A percentile compares a stretch with the other conserved stretches of the same genome.
Evolutionary conservation across 23 tunicate genomes (phyloP).

Genomic region (Trididemnum miniatum): DNA sequence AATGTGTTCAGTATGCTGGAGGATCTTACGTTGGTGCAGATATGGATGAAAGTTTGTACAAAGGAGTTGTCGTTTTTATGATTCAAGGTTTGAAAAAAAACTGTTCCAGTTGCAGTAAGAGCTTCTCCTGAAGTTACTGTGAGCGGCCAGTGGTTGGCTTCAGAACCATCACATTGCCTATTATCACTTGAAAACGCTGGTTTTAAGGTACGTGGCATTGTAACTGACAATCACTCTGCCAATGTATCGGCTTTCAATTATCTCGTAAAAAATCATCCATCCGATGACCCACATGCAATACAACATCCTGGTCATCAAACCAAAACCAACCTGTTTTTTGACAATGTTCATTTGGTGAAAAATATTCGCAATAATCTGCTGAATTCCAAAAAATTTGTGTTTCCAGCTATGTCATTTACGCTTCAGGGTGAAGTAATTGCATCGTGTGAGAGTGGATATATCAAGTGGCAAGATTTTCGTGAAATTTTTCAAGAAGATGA

Average conservation of each 20-base stretch:
- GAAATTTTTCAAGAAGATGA: not conserved
- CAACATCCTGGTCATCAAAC: not conserved
- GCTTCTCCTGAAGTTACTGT: slow-evolving; percentile 13
- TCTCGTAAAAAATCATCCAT: not conserved
- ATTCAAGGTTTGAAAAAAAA: slow-evolving; percentile 7
- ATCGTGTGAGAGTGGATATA: not conserved
- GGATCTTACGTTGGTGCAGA: slow-evolving; percentile 29
- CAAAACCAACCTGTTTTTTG: slow-evolving; percentile 7
- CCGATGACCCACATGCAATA: not conserved
- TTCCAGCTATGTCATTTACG: not conserved
- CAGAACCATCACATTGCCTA: not conserved
- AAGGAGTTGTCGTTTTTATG: slow-evolving; percentile 28
- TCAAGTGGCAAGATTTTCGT: not conserved
- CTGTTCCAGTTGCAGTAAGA: slow-evolving; percentile 13
- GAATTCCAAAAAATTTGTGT: slow-evolving; percentile 27
- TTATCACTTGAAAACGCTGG: not conserved
- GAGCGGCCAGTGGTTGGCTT: slow-evolving; percentile 7
- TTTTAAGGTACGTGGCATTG: slow-evolving; percentile 10
- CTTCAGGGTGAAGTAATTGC: not conserved
- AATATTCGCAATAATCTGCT: slow-evolving; percentile 19
- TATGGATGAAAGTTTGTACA: slow-evolving; percentile 4
- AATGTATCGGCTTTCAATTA: not conserved
- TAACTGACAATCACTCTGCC: not conserved
- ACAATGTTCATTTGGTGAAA: slow-evolving; percentile 25
- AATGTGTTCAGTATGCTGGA: not conserved